Percentiles rank a stretch among this genome's conserved stretches.
phyloP scores from a whole-genome alignment of 2,797 vertebrate genomes.

The Cephalopachus bancanus region DNA sequence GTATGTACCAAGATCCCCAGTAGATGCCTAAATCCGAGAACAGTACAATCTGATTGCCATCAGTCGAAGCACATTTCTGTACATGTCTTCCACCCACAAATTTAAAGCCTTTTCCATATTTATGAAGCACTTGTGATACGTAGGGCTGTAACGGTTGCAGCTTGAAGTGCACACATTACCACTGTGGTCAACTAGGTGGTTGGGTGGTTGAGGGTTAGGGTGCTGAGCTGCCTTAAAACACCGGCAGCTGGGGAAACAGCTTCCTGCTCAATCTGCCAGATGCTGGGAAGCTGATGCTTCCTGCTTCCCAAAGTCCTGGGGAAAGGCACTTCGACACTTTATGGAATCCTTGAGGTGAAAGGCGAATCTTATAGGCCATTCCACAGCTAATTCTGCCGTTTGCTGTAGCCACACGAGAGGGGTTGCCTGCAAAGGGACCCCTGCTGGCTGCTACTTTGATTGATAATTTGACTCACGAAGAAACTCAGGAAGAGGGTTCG shows the following conservation, averaged over 20 bases:
- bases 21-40: background rate
- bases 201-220: background rate
- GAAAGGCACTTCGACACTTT: background rate
- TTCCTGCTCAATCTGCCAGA: background rate
- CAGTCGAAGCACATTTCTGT: background rate
- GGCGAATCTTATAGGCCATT: background rate
- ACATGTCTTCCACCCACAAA: background rate
- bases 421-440: background rate
- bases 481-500: background rate
- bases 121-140: background rate
- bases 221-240: background rate
- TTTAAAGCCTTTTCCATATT: background rate
- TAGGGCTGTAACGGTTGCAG: background rate
- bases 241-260: no score
- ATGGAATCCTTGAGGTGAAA: background rate
- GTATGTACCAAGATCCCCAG: background rate
- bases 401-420: background rate
- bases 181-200: no score
- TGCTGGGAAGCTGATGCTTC: rapidly evolving
- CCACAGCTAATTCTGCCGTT: no score
- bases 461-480: background rate
- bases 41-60: background rate
- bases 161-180: background rate
- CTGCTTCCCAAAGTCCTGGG: background rate
- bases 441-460: background rate